These are phyloP conservation scores for Spilarctia lutea DNA, from an alignment of 2,888 invertebrate species.

Conservation along the genomic window DNA sequence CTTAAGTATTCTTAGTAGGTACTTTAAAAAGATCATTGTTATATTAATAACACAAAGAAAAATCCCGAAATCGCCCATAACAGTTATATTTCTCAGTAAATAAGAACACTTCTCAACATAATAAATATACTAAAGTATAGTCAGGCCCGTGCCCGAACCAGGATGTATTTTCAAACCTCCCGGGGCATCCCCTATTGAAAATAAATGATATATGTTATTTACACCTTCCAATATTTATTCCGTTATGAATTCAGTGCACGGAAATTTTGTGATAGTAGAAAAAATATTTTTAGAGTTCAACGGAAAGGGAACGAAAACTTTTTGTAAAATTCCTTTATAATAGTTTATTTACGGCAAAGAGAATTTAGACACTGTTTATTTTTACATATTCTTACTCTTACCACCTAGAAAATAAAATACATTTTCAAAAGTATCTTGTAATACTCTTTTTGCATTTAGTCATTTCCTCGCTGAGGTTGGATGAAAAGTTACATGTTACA, in stretches of 20 bases:
- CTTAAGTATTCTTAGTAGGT: background rate
- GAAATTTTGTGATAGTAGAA: conserved; percentile 14
- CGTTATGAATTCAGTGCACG: conserved; percentile 25
- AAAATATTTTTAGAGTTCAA: background rate
- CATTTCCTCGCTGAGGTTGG: too few relatives aligned
- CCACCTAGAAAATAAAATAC: too few relatives aligned
- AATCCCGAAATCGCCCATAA: background rate
- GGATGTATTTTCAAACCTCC: conserved; percentile 17
- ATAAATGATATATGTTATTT: conserved; percentile 42
- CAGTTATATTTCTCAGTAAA: background rate
- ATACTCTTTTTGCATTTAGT: too few relatives aligned
- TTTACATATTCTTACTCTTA: background rate
- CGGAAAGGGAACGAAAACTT: background rate
- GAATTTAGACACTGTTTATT: background rate
- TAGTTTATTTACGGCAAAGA: background rate
- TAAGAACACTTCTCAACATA: background rate
- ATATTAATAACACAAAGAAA: background rate
- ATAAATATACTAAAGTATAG: conserved; percentile 8
- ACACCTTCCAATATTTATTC: conserved; percentile 24
- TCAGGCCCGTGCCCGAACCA: conserved; percentile 10
- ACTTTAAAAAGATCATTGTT: background rate
- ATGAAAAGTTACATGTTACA: too few relatives aligned
- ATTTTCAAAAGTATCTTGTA: too few relatives aligned
- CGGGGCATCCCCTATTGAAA: conserved; percentile 34
- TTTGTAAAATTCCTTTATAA: background rate